Evolutionary conservation across 2,113 vertebrate species (phyloP), one percentile per base, ranked within the genome.

Genomic region (Montifringilla adamsi): DNA sequence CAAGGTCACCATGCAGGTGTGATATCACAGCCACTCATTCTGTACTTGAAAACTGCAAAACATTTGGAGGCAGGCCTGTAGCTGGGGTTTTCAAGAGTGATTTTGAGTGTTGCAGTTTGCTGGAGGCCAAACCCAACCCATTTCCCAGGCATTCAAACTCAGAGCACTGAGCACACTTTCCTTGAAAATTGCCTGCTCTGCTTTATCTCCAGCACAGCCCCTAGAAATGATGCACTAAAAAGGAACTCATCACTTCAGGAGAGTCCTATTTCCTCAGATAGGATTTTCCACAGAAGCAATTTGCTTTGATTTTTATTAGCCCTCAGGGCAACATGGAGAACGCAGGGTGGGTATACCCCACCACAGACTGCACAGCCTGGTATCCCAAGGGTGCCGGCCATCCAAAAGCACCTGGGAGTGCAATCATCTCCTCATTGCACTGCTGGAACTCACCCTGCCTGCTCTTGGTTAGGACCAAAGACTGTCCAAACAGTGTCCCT

Each of bases 1-100:
- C 2, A 3, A 56, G 9, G 16, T 35, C 52, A 58, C 20, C 0
- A 0, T n/a, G 21, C 3, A 43, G 23, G 24, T 69, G 20, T 68
- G 10, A 28, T 80, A 66, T 47, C 60, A 10, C 22, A 55, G 30
- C 7, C 26, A 20, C 13, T 82, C 30, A 27, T 76, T 68, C 72
- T 56, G 18, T 72, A 53, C 43, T 24, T 35, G 44, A 59, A 52
- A 92, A 47, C 11, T 35, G 33, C 19, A 58, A 27, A 55, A 72
- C 18, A 23, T 24, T 46, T 7, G 2, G 35, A 89, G 18, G 13
- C 11, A 14, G 21, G 10, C 16, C 13, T 82, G 19, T 58, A 31
- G 26, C 6, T 58, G 15, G 17, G 9, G 3, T 50, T 87, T 89
- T 49, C 60, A 44, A 49, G 53, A 5, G 4, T 56, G 37, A 69